Conservation (phyloP, 2,113 vertebrate species). For the Verasper variegatus region DNA sequence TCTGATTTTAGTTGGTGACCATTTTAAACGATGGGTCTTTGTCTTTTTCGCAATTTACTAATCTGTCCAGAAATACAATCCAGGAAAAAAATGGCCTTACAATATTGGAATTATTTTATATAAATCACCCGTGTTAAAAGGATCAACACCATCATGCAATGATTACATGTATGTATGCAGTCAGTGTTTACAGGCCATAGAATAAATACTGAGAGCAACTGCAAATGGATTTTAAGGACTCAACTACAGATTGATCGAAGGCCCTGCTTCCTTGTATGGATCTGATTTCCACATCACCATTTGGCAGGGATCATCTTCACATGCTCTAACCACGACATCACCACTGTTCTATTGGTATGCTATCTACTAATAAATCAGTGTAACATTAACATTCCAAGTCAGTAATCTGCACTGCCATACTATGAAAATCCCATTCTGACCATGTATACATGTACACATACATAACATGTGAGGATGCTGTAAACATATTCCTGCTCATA, state of each 20-base stretch:
- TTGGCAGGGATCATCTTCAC: slow-evolving; percentile 2
- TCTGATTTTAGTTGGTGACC: slow-evolving; percentile 15
- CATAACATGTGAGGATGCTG: slow-evolving; percentile 31
- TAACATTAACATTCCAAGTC: slow-evolving; percentile 10
- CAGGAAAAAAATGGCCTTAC: slow-evolving; percentile 21
- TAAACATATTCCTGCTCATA: slow-evolving; percentile 9
- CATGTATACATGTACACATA: no score
- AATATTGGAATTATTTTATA: slow-evolving; percentile 31
- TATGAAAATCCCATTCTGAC: neutral
- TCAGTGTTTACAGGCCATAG: slow-evolving; percentile 60
- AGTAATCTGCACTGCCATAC: neutral
- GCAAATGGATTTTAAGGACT: slow-evolving; percentile 39
- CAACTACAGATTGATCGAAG: slow-evolving; percentile 32
- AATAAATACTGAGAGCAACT: slow-evolving; percentile 40
- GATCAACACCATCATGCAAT: slow-evolving; percentile 20
- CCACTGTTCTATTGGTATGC: slow-evolving; percentile 27
- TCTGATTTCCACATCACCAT: neutral
- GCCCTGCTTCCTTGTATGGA: slow-evolving; percentile 18
- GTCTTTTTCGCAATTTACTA: slow-evolving; percentile 58
- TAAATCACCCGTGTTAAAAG: slow-evolving; percentile 23
- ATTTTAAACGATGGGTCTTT: slow-evolving; percentile 39
- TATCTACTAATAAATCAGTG: slow-evolving; percentile 23
- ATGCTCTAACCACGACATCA: slow-evolving; percentile 4
- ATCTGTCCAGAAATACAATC: slow-evolving; percentile 43
- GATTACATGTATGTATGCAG: slow-evolving; percentile 44